Evolutionary conservation across 2,888 invertebrate species (phyloP).

Genomic region (Willowsia nigromaculata): DNA sequence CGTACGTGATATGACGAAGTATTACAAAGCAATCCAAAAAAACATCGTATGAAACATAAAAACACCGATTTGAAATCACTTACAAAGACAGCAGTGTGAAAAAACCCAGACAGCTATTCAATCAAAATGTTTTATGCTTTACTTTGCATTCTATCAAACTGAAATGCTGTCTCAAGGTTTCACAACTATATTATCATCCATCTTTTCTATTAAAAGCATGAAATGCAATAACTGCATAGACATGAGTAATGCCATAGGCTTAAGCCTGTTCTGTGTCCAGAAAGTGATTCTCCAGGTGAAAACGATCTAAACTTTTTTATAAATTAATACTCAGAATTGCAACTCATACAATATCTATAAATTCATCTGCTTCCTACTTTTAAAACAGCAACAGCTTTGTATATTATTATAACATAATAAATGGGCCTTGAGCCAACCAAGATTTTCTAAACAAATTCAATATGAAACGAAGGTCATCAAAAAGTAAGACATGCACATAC

Average conservation of each 20-base stretch:
- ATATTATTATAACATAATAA: not conserved
- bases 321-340: not conserved
- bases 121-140: not conserved
- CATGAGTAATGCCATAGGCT: not conserved
- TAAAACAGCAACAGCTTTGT: not conserved
- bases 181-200: constrained; percentile 15
- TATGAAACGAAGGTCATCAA: not conserved
- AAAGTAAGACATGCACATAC: not conserved
- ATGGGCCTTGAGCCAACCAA: not conserved
- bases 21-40: too few relatives aligned
- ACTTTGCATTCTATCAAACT: not conserved
- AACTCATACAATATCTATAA: too few relatives aligned
- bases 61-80: too few relatives aligned
- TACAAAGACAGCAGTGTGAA: too few relatives aligned
- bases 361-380: not conserved
- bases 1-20: too few relatives aligned
- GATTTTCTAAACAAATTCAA: not conserved
- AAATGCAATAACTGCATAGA: not conserved
- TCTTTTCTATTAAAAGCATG: not conserved
- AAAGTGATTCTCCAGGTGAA: constrained; percentile 32
- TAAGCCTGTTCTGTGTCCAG: not conserved
- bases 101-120: too few relatives aligned
- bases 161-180: constrained; percentile 16
- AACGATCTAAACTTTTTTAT: not conserved
- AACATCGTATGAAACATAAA: too few relatives aligned